These are phyloP conservation scores for Macropodus opercularis DNA, from an alignment of 2,797 vertebrate genomes.

Conservation along the genomic window DNA sequence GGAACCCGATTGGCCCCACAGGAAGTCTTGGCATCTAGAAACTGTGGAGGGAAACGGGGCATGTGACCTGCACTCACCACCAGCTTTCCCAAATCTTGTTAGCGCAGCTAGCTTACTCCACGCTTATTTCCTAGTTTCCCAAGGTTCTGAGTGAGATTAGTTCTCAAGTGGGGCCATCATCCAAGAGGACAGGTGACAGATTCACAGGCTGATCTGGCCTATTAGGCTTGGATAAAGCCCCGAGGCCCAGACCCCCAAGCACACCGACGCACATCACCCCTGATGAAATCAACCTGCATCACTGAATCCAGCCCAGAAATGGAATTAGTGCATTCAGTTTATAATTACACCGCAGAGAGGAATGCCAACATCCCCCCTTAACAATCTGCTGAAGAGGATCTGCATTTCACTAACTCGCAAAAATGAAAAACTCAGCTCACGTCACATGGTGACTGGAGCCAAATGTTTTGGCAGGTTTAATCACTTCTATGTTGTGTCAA, in stretches of 20 bases:
- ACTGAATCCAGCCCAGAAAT: constrained; percentile 49
- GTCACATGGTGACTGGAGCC: background rate
- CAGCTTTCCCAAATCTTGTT: constrained; percentile 84
- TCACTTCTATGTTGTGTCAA: background rate
- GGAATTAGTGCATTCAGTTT: constrained; percentile 41
- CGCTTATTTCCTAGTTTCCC: constrained; percentile 77
- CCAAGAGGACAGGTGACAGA: constrained; percentile 79
- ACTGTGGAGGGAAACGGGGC: constrained; percentile 72
- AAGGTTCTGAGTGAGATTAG: constrained; percentile 78
- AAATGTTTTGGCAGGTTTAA: constrained; percentile 1
- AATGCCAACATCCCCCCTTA: constrained; percentile 38
- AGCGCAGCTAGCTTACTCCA: constrained; percentile 75
- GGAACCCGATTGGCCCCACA: constrained; percentile 55
- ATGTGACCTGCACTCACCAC: constrained; percentile 83
- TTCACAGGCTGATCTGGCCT: constrained; percentile 83
- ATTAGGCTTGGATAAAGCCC: constrained; percentile 82
- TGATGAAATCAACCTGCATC: constrained; percentile 76
- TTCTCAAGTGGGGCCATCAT: constrained; percentile 64
- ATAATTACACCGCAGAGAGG: constrained; percentile 23
- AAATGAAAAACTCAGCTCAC: constrained; percentile 1
- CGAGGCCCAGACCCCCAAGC: constrained; percentile 65
- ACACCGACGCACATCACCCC: constrained; percentile 63
- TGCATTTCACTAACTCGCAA: background rate
- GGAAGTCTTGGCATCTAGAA: constrained; percentile 76
- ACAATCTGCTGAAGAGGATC: background rate